Base-by-base conservation (phyloP, 2,888 invertebrate species). In the Orchesella flavescens region DNA sequence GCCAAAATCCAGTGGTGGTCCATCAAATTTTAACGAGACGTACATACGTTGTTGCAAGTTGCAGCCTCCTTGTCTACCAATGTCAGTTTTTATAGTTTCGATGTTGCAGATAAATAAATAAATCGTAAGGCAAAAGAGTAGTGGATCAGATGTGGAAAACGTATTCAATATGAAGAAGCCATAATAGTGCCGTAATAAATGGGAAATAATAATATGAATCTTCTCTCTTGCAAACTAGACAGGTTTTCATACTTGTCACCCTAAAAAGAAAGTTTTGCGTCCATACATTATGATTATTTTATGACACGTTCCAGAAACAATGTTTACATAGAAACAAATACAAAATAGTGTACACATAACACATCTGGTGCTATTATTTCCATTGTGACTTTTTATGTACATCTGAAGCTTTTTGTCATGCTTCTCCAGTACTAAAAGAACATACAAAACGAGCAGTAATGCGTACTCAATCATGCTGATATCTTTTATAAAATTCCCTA, bases 401-500 rank as follows among this genome's bases (percentile, higher is more conserved):
- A 49, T 10, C n/a, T 7, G 10, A 49, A 49, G 49, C 49, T 1
- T 15, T 49, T 12, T n/a, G 12, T 10, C 2, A 49, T 15, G 49
- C 49, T 49, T 2, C 12, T 12, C 49, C n/a, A n/a, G 15, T 49
- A n/a, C 5, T 49, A 49, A 12, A 23, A 19, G 34, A 43, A 43
- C 57, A 72, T 21, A 43, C 43, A 34, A 34, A 34, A 34, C 34
- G 34, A 34, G 34, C 34, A 73, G 53, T 44, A 61, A 46, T 73
- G 59, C 61, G 59, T 73, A 61, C 61, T 61, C 73, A 73, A 61
- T 73, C 73, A 73, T 61, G 61, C 19, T 72, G 73, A 61, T 73
- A 73, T 61, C 44, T 73, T 73, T 34, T 17, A 19, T 43, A 24
- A 73, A 13, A 73, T 61, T 73, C 61, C 61, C 44, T 17, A 44